Evolutionary conservation across 2,888 invertebrate species (phyloP), one percentile per base, ranked within the genome.

Genomic region (Andricus quercusramuli): DNA sequence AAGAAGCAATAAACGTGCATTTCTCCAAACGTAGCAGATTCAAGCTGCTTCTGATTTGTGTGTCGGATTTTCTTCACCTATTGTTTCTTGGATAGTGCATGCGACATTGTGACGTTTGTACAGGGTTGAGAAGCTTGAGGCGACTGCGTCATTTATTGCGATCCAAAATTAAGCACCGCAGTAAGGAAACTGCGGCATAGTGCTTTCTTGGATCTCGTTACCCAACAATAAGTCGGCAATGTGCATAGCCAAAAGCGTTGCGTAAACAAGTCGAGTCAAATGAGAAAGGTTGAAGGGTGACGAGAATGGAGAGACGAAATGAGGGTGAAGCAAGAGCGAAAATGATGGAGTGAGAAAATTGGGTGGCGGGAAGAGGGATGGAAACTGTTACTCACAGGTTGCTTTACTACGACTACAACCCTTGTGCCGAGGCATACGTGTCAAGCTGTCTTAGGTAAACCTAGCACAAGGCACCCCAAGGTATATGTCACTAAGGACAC

Each of bases 391-490:
- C 81, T 80, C 76, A 65, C 83, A 83, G 83, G 83, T 83, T 66
- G 74, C 78, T 79, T 47, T 80, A 74, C 79, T 70, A 80, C 82
- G 68, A 84, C 15, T 11, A 9, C 37, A 37, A 37, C 82, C 81
- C 82, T 82, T 83, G 79, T 84, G 82, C 82, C 79, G 80, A 74
- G 86, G 85, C 83, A 87, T 89, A 89, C 87, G 88, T 89, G 90
- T 90, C 90, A 89, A 90, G 89, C 90, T 89, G 90, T 88, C 89
- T 89, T 87, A 86, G 87, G 87, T 85, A 87, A 87, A 88, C 86
- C 88, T 86, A 89, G 88, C 88, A 88, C 79, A 77, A 82, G 78
- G 66, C 74, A 66, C 74, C 64, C 32, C 44, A 47, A 80, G 56
- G 67, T 77, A 76, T 64, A 74, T 68, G 64, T 80, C 74, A 84